Conservation (phyloP, 1,140 invertebrate genomes). For the Drosophila micromelanica region DNA sequence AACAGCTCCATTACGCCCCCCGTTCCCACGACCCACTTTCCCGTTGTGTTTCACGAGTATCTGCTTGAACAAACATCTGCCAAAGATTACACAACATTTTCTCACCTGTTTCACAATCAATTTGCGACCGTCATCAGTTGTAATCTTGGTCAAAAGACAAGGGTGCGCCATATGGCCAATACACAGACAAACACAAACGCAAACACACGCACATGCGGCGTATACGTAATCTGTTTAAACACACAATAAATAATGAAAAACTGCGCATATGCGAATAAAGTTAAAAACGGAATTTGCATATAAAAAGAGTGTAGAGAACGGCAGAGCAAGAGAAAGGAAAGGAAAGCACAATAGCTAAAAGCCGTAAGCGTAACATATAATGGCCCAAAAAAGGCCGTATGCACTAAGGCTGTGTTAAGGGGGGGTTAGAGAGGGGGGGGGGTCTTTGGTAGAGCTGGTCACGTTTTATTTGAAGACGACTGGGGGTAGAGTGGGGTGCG, state of each 20-base stretch:
- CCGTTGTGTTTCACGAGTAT: background rate
- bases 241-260: slow-evolving; percentile 76
- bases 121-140: slow-evolving; percentile 39
- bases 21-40: too few species aligned
- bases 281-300: slow-evolving; percentile 69
- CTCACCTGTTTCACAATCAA: slow-evolving; percentile 34
- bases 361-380: slow-evolving; percentile 46
- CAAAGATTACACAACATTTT: slow-evolving; percentile 25
- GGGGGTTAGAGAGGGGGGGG: background rate
- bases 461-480: slow-evolving; percentile 8
- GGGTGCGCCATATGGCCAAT: slow-evolving; percentile 27
- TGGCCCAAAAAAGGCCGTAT: slow-evolving; percentile 4
- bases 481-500: background rate
- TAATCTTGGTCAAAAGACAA: slow-evolving; percentile 32
- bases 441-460: slow-evolving; percentile 1
- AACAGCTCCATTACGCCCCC: background rate
- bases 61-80: slow-evolving; percentile 8
- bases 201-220: slow-evolving; percentile 35
- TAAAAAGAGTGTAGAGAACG: slow-evolving; percentile 11
- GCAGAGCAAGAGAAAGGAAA: background rate
- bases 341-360: slow-evolving; percentile 18
- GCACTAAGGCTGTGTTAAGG: too few species aligned
- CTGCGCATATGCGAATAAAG: slow-evolving; percentile 61
- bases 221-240: slow-evolving; percentile 80
- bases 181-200: background rate